Evolutionary conservation across 2,797 vertebrate species (phyloP).

Genomic region (Tachyglossus aculeatus): DNA sequence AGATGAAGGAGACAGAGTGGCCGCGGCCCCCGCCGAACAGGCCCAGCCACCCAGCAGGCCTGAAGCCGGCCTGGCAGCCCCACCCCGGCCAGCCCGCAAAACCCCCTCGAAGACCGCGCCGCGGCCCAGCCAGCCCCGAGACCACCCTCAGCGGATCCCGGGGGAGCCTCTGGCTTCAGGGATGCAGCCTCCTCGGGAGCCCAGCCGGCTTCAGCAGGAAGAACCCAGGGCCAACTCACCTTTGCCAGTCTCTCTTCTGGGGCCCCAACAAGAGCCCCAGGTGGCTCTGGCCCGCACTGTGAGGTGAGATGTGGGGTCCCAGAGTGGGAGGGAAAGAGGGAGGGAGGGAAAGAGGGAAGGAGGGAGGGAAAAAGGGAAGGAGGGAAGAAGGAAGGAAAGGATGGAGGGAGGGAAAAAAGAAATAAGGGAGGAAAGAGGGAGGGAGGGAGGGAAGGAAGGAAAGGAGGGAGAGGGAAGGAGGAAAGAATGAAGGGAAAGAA

Average conservation of each 20-base stretch:
- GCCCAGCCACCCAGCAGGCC: conserved; percentile 22
- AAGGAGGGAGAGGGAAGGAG: not conserved
- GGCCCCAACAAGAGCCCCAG: conserved; percentile 69
- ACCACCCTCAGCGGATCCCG: too few species aligned
- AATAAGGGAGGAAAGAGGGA: not conserved
- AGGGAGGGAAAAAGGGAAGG: not conserved
- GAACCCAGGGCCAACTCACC: conserved; percentile 60
- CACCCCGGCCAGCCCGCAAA: conserved; percentile 59
- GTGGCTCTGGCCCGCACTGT: conserved; percentile 68
- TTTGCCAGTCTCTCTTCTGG: conserved; percentile 73
- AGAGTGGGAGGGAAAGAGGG: not conserved
- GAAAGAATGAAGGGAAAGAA: not conserved
- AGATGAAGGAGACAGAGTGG: conserved; percentile 71
- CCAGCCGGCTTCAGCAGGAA: too few species aligned
- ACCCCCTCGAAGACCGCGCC: too few species aligned
- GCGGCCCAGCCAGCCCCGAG: too few species aligned
- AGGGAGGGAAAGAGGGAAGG: not conserved
- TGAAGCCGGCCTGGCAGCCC: conserved; percentile 39
- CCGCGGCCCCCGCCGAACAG: not conserved
- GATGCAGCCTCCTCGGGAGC: too few species aligned
- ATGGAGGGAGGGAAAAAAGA: too few species aligned
- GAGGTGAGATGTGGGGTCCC: conserved; percentile 68
- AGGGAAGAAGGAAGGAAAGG: not conserved
- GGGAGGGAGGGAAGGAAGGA: not conserved
- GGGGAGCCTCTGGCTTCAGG: too few species aligned